Conservation (phyloP, 2,888 invertebrate genomes). For the Alcis repandata region DNA sequence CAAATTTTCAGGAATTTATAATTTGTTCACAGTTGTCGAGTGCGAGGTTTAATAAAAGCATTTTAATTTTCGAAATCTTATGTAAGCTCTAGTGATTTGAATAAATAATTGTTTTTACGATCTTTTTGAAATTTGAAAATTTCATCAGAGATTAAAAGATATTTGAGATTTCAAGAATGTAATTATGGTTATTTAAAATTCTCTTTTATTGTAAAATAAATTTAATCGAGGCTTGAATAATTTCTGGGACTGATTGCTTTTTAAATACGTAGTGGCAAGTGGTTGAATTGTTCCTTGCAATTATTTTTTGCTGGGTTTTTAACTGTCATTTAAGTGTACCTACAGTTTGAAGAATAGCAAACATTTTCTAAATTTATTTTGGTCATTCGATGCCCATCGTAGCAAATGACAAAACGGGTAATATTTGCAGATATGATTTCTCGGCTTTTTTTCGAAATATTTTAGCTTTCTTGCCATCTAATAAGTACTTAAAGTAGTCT, state of each 20-base stretch:
- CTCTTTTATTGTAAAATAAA: not conserved
- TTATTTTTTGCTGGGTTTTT: too few species aligned
- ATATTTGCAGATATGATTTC: too few species aligned
- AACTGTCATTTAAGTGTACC: too few species aligned
- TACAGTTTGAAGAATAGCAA: too few species aligned
- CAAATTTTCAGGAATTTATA: slow-evolving; percentile 55
- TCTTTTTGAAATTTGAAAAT: not conserved
- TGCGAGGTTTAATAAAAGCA: slow-evolving; percentile 42
- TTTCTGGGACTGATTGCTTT: not conserved
- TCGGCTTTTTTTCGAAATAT: too few species aligned
- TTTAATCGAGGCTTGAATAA: not conserved
- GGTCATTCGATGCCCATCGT: too few species aligned
- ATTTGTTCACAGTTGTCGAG: slow-evolving; percentile 46
- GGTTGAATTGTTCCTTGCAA: not conserved
- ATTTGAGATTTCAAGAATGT: not conserved
- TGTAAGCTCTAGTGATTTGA: slow-evolving; percentile 9
- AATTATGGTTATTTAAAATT: not conserved
- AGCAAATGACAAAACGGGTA: too few species aligned
- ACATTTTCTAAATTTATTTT: too few species aligned
- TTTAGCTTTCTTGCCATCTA: too few species aligned
- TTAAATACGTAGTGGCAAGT: not conserved
- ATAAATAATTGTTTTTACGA: not conserved
- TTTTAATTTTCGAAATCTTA: slow-evolving; percentile 28
- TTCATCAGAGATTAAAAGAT: too few species aligned
- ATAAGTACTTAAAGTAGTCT: too few species aligned